Evolutionary conservation across 2,113 vertebrate genomes (phyloP).

Genomic region (Turdus rufiventris): DNA sequence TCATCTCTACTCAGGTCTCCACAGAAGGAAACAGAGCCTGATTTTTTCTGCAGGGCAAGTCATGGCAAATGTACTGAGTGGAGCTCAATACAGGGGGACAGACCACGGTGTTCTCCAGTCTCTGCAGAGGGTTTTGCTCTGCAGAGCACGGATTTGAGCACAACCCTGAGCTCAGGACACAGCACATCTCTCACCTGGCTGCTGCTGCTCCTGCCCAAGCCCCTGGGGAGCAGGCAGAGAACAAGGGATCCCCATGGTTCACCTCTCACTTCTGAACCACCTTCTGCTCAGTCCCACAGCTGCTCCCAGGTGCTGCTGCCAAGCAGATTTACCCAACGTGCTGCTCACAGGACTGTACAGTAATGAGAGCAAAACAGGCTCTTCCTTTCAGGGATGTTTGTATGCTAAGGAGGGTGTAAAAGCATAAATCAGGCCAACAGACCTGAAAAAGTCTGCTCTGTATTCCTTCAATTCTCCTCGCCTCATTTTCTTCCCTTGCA

Average conservation of each 20-base stretch:
- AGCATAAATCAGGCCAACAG: slow-evolving; percentile 31
- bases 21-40: background rate
- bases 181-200: accelerated
- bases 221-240: background rate
- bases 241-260: background rate
- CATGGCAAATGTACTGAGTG: accelerated
- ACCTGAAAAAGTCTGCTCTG: background rate
- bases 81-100: background rate
- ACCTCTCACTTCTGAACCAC: background rate
- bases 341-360: background rate
- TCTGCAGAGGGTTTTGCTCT: accelerated
- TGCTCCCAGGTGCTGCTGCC: background rate
- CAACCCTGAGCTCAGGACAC: background rate
- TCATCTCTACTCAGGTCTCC: background rate
- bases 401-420: background rate
- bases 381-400: background rate
- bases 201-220: background rate
- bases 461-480: background rate
- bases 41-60: background rate
- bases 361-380: background rate
- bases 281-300: background rate
- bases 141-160: background rate
- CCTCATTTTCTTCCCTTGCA: slow-evolving; percentile 29
- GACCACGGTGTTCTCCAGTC: accelerated
- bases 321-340: background rate